Evolutionary conservation across 2,113 vertebrate genomes (phyloP).

Genomic region (Sminthopsis crassicaudata): DNA sequence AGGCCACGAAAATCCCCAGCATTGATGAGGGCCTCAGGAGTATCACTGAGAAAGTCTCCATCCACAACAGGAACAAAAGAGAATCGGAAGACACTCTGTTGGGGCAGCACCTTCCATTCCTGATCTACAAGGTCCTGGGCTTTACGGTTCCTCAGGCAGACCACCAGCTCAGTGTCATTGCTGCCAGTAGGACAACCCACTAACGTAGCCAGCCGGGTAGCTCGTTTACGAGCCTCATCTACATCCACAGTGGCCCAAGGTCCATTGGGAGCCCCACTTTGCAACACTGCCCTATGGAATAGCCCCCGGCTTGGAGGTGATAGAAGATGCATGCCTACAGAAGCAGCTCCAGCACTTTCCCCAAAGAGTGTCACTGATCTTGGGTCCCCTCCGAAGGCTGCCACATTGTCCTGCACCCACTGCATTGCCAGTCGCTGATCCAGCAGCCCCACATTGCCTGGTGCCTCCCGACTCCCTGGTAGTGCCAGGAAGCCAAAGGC

Average conservation of each 20-base stretch:
- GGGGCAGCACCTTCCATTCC: conserved; percentile 88
- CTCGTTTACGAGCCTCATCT: conserved; percentile 89
- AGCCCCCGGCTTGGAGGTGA: conserved; percentile 88
- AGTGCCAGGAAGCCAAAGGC: conserved; percentile 93
- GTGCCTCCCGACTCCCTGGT: conserved; percentile 91
- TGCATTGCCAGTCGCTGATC: conserved; percentile 93
- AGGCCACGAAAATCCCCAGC: conserved; percentile 86
- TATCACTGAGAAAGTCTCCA: conserved; percentile 90
- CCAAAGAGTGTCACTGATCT: conserved; percentile 93
- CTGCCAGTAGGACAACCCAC: conserved; percentile 87
- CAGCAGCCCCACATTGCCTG: conserved; percentile 92
- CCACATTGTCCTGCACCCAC: conserved; percentile 92
- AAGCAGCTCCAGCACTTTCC: conserved; percentile 93
- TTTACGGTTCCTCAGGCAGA: conserved; percentile 86
- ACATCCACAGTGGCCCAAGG: conserved; percentile 91
- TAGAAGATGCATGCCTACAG: conserved; percentile 90
- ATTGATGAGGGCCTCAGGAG: conserved; percentile 89
- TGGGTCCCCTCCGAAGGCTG: conserved; percentile 91
- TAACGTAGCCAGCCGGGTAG: conserved; percentile 85
- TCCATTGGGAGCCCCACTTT: conserved; percentile 91
- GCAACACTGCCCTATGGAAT: conserved; percentile 91
- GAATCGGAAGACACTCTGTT: conserved; percentile 90
- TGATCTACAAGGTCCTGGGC: conserved; percentile 90
- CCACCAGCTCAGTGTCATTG: conserved; percentile 90
- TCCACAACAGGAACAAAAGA: conserved; percentile 94